phyloP scores from a whole-genome alignment of 2,888 invertebrate species.

The Malthinus flaveolus region DNA sequence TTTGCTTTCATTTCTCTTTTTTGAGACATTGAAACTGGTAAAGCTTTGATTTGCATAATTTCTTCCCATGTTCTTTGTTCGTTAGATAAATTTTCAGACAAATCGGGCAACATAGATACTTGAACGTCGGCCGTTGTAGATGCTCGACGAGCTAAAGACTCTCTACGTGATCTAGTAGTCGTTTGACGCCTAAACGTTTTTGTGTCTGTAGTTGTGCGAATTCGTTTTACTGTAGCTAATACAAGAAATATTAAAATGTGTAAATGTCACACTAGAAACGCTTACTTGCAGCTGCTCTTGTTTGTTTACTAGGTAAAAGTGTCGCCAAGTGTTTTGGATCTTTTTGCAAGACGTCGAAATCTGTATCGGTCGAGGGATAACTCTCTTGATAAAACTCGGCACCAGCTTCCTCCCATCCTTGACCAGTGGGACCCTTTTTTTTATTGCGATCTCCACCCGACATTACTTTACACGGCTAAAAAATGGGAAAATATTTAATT shows the following conservation, averaged over 20 bases:
- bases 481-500: not conserved
- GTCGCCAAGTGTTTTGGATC: conserved; percentile 78
- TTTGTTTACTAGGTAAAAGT: conserved; percentile 77
- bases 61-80: conserved; percentile 85
- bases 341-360: conserved; percentile 70
- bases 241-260: not conserved
- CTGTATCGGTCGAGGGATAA: conserved; percentile 68
- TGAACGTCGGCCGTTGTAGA: conserved; percentile 67
- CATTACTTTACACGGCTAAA: conserved; percentile 48
- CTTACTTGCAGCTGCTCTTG: conserved; percentile 65
- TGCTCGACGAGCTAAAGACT: conserved; percentile 58
- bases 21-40: conserved; percentile 82
- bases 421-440: conserved; percentile 58
- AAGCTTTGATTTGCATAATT: conserved; percentile 81
- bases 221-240: conserved; percentile 68
- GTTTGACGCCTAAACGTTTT: conserved; percentile 65
- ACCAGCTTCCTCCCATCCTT: conserved; percentile 84
- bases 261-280: not conserved
- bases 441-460: conserved; percentile 64
- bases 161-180: conserved; percentile 57
- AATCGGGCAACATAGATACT: conserved; percentile 78
- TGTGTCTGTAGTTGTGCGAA: conserved; percentile 60
- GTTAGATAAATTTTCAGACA: conserved; percentile 81
- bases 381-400: conserved; percentile 85
- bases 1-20: conserved; percentile 79